phyloP scores from a whole-genome alignment of 2,888 invertebrate genomes.

The Polia nebulosa region DNA sequence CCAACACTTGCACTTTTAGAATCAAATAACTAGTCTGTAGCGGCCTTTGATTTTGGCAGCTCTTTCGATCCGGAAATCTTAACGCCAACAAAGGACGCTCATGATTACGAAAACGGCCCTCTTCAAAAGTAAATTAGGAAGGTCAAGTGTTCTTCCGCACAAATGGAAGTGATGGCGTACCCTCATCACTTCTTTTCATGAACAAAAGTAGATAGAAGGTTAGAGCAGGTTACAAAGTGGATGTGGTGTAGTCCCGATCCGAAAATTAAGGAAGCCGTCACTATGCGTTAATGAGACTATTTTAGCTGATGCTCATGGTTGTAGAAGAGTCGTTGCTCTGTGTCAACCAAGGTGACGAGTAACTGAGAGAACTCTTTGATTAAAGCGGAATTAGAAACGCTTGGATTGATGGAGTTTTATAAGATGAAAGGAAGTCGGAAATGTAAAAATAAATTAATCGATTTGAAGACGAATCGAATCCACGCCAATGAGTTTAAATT shows the following conservation, averaged over 20 bases:
- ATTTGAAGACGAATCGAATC: conserved; percentile 38
- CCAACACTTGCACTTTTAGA: conserved; percentile 18
- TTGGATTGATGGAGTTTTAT: conserved; percentile 7
- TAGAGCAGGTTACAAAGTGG: conserved; percentile 16
- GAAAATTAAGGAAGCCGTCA: conserved; percentile 1
- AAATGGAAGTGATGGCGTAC: conserved; percentile 45
- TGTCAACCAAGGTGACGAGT: conserved; percentile 11
- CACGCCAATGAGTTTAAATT: conserved; percentile 21
- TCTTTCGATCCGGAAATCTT: conserved; percentile 21
- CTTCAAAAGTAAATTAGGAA: conserved; percentile 43
- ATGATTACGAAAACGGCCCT: conserved; percentile 33
- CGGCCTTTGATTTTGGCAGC: conserved; percentile 14
- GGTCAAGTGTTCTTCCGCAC: conserved; percentile 45
- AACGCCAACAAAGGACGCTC: conserved; percentile 22
- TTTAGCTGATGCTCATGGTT: conserved; percentile 6
- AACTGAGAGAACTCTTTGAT: conserved; percentile 16
- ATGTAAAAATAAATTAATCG: conserved; percentile 39
- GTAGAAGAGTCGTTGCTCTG: neutral
- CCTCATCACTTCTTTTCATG: conserved; percentile 45
- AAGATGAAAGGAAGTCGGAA: conserved; percentile 32
- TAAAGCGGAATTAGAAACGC: conserved; percentile 19
- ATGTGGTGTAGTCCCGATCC: neutral
- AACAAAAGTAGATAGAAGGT: conserved; percentile 25
- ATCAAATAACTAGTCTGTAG: conserved; percentile 14
- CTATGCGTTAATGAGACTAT: conserved; percentile 7